Conservation (phyloP, 1,140 invertebrate genomes). For the Drosophila pachea region DNA sequence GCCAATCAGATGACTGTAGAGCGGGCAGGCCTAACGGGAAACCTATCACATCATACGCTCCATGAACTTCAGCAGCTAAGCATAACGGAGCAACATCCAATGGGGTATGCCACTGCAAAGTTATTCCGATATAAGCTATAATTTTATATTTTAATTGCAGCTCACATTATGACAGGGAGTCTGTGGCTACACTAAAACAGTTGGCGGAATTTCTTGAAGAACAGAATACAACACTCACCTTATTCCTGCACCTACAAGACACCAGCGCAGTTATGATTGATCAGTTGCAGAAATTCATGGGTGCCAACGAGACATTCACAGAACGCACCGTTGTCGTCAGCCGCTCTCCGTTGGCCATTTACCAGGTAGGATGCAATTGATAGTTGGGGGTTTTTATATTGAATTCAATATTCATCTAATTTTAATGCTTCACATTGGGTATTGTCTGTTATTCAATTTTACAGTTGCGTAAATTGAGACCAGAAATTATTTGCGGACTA, state of each 20-base stretch:
- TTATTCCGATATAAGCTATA: not conserved
- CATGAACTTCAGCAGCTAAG: conserved; percentile 68
- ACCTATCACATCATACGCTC: conserved; percentile 52
- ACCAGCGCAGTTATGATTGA: conserved; percentile 69
- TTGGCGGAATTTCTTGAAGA: conserved; percentile 64
- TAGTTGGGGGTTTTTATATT: no score
- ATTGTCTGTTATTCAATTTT: conserved; percentile 5
- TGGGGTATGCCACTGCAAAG: conserved; percentile 55
- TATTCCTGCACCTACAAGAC: conserved; percentile 70
- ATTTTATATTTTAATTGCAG: conserved; percentile 25
- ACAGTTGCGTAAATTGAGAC: conserved; percentile 70
- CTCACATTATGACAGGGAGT: conserved; percentile 67
- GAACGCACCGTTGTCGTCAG: conserved; percentile 70
- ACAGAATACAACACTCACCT: conserved; percentile 43
- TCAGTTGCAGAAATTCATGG: conserved; percentile 63
- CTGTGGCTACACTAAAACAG: conserved; percentile 61
- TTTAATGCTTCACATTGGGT: no score
- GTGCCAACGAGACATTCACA: conserved; percentile 55
- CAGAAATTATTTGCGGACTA: conserved; percentile 75
- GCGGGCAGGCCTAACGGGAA: conserved; percentile 47
- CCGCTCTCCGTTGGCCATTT: conserved; percentile 71
- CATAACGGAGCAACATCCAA: conserved; percentile 72
- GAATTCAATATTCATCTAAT: no score
- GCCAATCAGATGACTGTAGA: conserved; percentile 66
- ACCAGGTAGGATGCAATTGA: conserved; percentile 54